phyloP scores from a whole-genome alignment of 2,113 vertebrate genomes.

The Periophthalmus modestus region DNA sequence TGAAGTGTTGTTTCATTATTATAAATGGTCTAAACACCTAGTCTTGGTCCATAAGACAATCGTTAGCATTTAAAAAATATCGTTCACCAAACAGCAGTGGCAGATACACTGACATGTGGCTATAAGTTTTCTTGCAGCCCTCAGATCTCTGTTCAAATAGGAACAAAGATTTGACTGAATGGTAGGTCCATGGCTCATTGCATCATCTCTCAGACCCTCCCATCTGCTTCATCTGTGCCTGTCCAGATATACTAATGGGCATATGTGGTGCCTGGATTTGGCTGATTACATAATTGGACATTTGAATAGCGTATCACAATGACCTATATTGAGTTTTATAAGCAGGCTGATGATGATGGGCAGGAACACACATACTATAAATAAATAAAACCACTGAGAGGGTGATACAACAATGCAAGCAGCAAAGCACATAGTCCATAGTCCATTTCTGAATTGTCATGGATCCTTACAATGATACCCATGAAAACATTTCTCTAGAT shows the following conservation, averaged over 20 bases:
- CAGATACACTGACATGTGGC: neutral
- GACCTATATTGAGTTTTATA: constrained; percentile 70
- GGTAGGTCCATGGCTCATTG: constrained; percentile 34
- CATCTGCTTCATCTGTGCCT: constrained; percentile 27
- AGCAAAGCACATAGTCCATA: too few species aligned
- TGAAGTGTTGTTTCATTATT: too few species aligned
- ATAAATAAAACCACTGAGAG: constrained; percentile 29
- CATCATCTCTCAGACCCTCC: constrained; percentile 36
- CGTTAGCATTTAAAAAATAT: neutral
- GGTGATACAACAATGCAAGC: constrained; percentile 35
- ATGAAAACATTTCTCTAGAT: neutral
- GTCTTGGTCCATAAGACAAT: too few species aligned
- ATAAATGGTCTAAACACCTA: too few species aligned
- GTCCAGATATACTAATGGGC: constrained; percentile 66
- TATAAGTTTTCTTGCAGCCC: neutral
- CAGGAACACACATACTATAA: constrained; percentile 18
- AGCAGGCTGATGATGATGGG: constrained; percentile 69
- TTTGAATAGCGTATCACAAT: constrained; percentile 75
- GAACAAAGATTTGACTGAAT: constrained; percentile 8
- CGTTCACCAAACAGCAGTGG: neutral
- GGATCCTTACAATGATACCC: neutral
- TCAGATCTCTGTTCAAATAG: constrained; percentile 9
- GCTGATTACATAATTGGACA: constrained; percentile 78
- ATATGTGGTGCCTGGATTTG: constrained; percentile 71
- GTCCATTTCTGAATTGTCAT: constrained; percentile 9